phyloP scores from a whole-genome alignment of 1,140 invertebrate species.

The Eriosoma lanigerum region DNA sequence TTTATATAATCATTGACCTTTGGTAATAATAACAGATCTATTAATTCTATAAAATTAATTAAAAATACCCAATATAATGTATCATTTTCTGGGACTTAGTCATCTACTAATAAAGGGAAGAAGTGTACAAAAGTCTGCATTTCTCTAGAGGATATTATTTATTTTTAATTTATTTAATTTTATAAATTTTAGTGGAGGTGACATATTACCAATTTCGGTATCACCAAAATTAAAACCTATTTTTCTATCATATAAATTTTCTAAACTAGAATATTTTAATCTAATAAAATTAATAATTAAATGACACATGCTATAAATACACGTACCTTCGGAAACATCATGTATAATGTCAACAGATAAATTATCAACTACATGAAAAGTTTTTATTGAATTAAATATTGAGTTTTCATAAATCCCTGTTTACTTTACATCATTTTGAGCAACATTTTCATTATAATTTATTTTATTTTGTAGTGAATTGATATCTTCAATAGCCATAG shows the following conservation, averaged over 20 bases:
- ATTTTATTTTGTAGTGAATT: not conserved
- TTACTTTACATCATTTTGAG: not conserved
- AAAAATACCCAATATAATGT: not conserved
- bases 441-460: slow-evolving; percentile 13
- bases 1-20: not conserved
- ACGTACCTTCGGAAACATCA: not conserved
- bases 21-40: not conserved
- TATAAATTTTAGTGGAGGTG: not conserved
- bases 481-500: not conserved
- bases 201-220: slow-evolving; percentile 1
- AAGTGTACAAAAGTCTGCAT: not conserved
- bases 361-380: slow-evolving; percentile 1
- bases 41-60: not conserved
- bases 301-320: not conserved
- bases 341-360: slow-evolving; percentile 1
- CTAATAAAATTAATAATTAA: not conserved
- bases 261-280: not conserved
- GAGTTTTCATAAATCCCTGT: not conserved
- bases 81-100: not conserved
- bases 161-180: too few relatives aligned
- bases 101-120: slow-evolving; percentile 4
- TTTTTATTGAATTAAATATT: not conserved
- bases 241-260: not conserved
- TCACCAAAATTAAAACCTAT: slow-evolving; percentile 10
- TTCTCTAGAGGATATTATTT: not conserved